phyloP scores from a whole-genome alignment of 2,113 vertebrate species.

The Gorsachius goisagi region DNA sequence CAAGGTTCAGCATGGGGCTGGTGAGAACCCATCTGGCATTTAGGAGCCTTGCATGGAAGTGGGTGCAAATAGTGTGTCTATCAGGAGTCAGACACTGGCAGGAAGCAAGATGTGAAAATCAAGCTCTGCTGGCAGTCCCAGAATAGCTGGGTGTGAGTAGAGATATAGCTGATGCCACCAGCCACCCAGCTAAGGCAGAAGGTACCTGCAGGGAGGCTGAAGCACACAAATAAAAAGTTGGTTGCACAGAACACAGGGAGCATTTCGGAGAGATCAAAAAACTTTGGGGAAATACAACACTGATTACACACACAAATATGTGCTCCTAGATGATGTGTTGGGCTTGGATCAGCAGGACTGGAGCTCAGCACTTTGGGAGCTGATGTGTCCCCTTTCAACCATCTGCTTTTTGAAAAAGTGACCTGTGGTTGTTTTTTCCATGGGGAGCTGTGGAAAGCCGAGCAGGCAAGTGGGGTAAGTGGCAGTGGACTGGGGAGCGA shows the following conservation, averaged over 20 bases:
- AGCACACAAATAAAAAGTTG: too few species aligned
- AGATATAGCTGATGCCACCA: neutral
- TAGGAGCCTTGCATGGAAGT: neutral
- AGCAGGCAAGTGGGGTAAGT: neutral
- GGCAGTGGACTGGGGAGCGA: neutral
- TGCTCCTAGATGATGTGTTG: rapidly evolving
- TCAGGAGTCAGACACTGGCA: neutral
- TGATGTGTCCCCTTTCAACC: rapidly evolving
- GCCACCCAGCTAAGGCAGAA: neutral
- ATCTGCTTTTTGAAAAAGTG: rapidly evolving
- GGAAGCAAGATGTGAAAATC: neutral
- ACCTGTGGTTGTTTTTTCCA: rapidly evolving
- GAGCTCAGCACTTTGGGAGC: neutral
- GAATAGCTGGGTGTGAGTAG: neutral
- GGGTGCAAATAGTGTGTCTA: neutral
- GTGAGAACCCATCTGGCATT: neutral
- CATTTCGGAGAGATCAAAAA: neutral
- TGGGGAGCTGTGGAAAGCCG: rapidly evolving
- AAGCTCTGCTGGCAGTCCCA: neutral
- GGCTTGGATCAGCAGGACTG: neutral
- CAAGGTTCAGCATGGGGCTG: neutral
- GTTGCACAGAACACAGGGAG: neutral
- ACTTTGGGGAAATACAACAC: neutral
- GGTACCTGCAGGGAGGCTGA: neutral
- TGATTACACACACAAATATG: rapidly evolving